Conservation (phyloP, 2,113 vertebrate species). For the Bagarius yarrelli region DNA sequence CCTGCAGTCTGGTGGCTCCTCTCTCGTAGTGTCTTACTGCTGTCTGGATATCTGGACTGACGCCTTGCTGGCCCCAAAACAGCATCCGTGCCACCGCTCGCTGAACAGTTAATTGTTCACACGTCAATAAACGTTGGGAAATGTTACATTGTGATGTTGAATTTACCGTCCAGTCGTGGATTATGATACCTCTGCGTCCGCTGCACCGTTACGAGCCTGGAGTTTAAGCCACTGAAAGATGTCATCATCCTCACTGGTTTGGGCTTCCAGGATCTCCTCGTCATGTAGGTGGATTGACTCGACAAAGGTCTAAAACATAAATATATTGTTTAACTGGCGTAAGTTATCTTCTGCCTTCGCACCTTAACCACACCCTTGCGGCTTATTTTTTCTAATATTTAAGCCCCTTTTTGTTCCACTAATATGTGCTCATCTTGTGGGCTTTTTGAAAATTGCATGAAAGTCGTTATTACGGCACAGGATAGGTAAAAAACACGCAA, state of each 20-base stretch:
- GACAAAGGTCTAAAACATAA: conserved; percentile 65
- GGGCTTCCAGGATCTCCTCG: conserved; percentile 65
- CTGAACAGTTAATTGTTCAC: conserved; percentile 53
- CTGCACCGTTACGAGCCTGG: conserved; percentile 69
- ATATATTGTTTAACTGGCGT: not conserved
- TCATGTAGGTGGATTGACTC: conserved; percentile 71
- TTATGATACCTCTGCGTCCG: conserved; percentile 69
- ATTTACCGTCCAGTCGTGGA: not conserved
- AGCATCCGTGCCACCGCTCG: conserved; percentile 75
- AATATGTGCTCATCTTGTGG: too few relatives aligned
- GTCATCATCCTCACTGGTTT: conserved; percentile 72
- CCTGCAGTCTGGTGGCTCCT: conserved; percentile 65
- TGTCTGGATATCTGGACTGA: conserved; percentile 66
- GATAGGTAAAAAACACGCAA: too few relatives aligned
- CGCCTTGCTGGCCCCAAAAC: conserved; percentile 80
- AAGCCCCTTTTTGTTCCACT: too few relatives aligned
- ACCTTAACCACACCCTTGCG: too few relatives aligned
- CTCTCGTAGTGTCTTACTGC: conserved; percentile 74
- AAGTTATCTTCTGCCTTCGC: too few relatives aligned
- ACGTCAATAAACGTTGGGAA: not conserved
- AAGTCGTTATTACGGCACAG: too few relatives aligned
- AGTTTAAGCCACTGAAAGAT: conserved; percentile 77
- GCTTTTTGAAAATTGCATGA: too few relatives aligned
- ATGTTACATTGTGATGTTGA: not conserved
- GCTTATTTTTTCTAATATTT: too few relatives aligned